Base-by-base conservation (phyloP, 2,888 invertebrate genomes). In the Chaitophorus viminalis region DNA sequence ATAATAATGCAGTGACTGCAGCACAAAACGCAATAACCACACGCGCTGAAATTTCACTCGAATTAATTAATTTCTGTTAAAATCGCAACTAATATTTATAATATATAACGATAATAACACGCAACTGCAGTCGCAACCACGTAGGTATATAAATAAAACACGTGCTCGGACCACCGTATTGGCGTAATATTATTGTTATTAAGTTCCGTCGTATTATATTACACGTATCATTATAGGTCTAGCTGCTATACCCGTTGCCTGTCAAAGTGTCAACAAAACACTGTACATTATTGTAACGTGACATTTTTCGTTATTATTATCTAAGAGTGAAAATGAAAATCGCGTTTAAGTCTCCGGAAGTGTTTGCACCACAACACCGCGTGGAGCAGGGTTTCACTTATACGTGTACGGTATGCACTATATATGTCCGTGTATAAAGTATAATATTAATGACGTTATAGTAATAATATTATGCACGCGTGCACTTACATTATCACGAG, bases 261-360 rank as follows among this genome's bases (percentile, higher is more conserved):
- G 1, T 8, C n/a, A 3, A 6, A 39, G n/a, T 39, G 72, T 33
- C 33, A 17, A 72, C 68, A 39, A 36, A 79, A 60, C 25, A n/a
- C 21, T 8, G 9, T 21, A 46, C 46, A 46, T 14, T 11, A 46
- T 60, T 60, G 25, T 25, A 21, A 60, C 25, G 60, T 60, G 60
- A 60, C 60, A 6, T 60, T 46, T 46, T 46, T 14, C 46, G 46
- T 46, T 46, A 46, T 46, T 60, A 29, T 46, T 70, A 79, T 36
- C 39, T 68, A 82, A 72, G n/a, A 72, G 82, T 72, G 82, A 82
- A 82, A 82, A 82, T 9, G 17, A 72, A 72, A 82, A 82, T 82
- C 14, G 33, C 72, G 70, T 52, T 33, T 0, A 33, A 72, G 17
- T 31, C 11, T 9, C 33, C 72, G 72, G 82, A 82, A 72, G 54